Base-by-base conservation (phyloP, 2,888 invertebrate species). In the Gryllus longicercus region DNA sequence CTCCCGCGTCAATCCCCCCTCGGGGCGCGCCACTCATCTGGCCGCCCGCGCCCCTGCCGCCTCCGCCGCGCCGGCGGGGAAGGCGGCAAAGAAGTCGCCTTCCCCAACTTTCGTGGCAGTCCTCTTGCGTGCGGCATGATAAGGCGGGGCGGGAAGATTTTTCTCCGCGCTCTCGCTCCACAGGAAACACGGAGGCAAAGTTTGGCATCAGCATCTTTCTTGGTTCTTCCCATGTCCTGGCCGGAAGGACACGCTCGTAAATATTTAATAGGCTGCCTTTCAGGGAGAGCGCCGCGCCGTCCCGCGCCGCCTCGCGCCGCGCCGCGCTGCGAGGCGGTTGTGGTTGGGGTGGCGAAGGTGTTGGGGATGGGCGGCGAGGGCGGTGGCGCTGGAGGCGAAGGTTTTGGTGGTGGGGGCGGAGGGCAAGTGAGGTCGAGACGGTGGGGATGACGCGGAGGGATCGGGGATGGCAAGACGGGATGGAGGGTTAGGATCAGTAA, bases 151-250 rank as follows among this genome's bases (percentile, higher is more conserved):
- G n/a, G 63, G 63, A 63, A 63, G 63, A 63, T 14, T 63, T 63
- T 63, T 63, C 63, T 63, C 63, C 16, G n/a, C 10, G 63, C 14
- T 63, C 63, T 63, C 63, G 63, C 63, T 63, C 63, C n/a, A 16
- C 63, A 63, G 63, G 63, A 63, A 63, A 63, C 63, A 63, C n/a
- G 63, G 63, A 63, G 63, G 63, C 63, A 63, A 63, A 63, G 63
- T 63, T 63, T 63, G 63, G 63, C 63, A 63, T n/a, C 63, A 63
- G 63, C 63, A 63, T 63, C 63, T 63, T 63, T 63, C 63, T 63
- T 63, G 63, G 63, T 63, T 63, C 63, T 63, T 63, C 63, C 63
- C n/a, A 63, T 63, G 63, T 63, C 63, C 63, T 63, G 63, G 63
- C 16, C 63, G 63, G 63, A 63, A 63, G 63, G 63, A 63, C 63